phyloP scores from a whole-genome alignment of 2,113 vertebrate species.

The Amia ocellicauda region DNA sequence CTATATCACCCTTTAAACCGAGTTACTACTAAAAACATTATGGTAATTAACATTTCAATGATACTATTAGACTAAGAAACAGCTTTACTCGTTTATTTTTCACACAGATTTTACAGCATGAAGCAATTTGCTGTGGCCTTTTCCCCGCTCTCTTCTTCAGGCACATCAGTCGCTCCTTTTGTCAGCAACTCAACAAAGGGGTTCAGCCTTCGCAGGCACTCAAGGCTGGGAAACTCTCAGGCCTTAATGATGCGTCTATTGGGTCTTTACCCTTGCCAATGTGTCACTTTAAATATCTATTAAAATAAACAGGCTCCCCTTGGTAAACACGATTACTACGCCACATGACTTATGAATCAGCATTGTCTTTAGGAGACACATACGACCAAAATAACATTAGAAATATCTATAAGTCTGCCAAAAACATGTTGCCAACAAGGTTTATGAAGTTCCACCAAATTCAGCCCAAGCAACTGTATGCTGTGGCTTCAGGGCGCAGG shows the following conservation, averaged over 20 bases:
- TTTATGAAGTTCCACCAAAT: no score
- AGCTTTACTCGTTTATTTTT: not conserved
- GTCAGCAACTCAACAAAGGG: not conserved
- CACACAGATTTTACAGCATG: constrained; percentile 13
- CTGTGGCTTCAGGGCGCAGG: not conserved
- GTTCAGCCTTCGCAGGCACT: not conserved
- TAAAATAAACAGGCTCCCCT: not conserved
- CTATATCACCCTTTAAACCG: no score
- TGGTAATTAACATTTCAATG: no score
- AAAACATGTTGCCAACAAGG: no score
- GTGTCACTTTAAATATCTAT: not conserved
- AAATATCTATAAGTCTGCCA: not conserved
- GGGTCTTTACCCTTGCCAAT: not conserved
- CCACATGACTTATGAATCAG: not conserved
- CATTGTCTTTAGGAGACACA: not conserved
- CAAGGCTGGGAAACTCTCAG: not conserved
- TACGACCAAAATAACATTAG: not conserved
- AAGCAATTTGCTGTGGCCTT: constrained; percentile 17
- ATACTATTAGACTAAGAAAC: no score
- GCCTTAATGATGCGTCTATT: not conserved
- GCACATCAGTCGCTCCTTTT: not conserved
- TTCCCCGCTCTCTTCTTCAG: not conserved
- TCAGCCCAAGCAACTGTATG: not conserved
- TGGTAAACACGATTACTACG: not conserved
- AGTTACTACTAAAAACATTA: no score